Evolutionary conservation across 2,797 vertebrate species (phyloP).

Genomic region (Neoniphon sammara): DNA sequence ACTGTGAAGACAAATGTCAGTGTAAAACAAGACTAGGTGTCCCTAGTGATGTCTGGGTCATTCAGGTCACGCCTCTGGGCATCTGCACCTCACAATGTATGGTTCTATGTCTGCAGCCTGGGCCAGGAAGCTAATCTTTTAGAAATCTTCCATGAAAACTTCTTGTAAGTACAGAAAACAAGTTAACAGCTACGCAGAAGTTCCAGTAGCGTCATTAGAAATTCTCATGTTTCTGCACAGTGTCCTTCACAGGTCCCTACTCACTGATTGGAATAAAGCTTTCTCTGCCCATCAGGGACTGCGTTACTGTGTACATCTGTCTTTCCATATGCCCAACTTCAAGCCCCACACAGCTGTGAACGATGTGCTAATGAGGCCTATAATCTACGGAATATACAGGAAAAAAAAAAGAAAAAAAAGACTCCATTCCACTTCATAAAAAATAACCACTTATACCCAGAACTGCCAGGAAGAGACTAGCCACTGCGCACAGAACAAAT

Average conservation of each 20-base stretch:
- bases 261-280: slow-evolving; percentile 19
- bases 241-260: slow-evolving; percentile 17
- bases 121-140: no score
- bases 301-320: slow-evolving; percentile 30
- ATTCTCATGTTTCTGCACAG: slow-evolving; percentile 3
- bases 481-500: no score
- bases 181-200: neutral
- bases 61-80: no score
- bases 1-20: no score
- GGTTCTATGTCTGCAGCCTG: neutral
- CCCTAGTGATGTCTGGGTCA: no score
- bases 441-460: neutral
- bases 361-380: slow-evolving; percentile 4
- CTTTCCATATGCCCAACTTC: slow-evolving; percentile 27
- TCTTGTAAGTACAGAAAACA: neutral
- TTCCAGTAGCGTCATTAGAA: neutral
- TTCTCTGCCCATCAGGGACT: slow-evolving; percentile 23
- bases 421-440: neutral
- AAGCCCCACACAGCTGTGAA: slow-evolving; percentile 27
- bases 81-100: no score
- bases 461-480: no score
- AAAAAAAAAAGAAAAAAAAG: slow-evolving; percentile 12
- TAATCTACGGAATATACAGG: slow-evolving; percentile 7
- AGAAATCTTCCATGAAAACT: no score
- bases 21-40: no score